A percentile compares a stretch with the other conserved stretches of the same genome.
These are phyloP conservation scores for Cassiopea andromeda DNA, from an alignment of 30 jellyfish, hydroid and myxozoan species.

Conservation along the genomic window DNA sequence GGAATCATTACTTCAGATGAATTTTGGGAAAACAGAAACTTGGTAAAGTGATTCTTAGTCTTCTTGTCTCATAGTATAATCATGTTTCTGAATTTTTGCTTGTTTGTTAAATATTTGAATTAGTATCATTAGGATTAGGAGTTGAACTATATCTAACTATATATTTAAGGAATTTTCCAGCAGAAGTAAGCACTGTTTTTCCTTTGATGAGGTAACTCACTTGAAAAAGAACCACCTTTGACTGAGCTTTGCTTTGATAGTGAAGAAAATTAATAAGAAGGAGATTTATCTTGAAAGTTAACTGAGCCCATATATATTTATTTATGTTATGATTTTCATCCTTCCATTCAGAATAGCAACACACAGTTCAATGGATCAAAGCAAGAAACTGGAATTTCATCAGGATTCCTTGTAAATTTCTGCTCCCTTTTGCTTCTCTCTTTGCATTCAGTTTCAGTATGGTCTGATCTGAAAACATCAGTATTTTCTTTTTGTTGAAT, in stretches of 20 bases:
- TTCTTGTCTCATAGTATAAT: not conserved
- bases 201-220: not conserved
- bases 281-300: too few species aligned
- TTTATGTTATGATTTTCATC: not conserved
- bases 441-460: too few species aligned
- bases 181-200: not conserved
- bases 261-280: too few species aligned
- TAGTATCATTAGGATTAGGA: not conserved
- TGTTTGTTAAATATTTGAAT: not conserved
- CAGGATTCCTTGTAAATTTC: constrained; percentile 89
- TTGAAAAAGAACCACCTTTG: not conserved
- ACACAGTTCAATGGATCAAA: constrained; percentile 17
- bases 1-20: constrained; percentile 94
- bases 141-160: too few species aligned
- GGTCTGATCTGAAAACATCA: too few species aligned
- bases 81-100: not conserved
- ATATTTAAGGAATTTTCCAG: too few species aligned
- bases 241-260: too few species aligned
- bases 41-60: constrained; percentile 24
- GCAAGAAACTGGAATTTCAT: constrained; percentile 93
- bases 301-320: not conserved
- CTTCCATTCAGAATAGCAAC: constrained; percentile 31
- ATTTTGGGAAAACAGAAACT: constrained; percentile 90
- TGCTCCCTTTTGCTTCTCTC: not conserved
- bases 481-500: not conserved